A percentile compares a stretch with the other conserved stretches of the same genome.
phyloP scores from a whole-genome alignment of 2,888 invertebrate species.

The Trichogramma dendrolimi region DNA sequence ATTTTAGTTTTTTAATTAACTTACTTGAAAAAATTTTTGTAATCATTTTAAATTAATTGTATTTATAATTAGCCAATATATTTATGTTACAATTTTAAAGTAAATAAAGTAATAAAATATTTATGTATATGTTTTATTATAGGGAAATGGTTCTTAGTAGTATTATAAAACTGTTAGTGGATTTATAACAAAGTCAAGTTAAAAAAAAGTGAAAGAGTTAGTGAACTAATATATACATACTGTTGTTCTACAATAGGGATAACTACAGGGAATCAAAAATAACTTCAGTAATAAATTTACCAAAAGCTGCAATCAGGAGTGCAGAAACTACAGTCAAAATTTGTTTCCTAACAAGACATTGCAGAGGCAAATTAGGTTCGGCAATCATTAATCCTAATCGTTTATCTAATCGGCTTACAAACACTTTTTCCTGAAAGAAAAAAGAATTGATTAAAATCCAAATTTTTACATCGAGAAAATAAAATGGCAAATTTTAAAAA shows the following conservation, averaged over 20 bases:
- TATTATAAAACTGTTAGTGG: neutral
- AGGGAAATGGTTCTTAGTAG: constrained; percentile 17
- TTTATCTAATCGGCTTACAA: constrained; percentile 55
- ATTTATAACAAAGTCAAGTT: constrained; percentile 25
- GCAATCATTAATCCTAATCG: constrained; percentile 58
- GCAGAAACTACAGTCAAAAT: constrained; percentile 56
- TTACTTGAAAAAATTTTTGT: neutral
- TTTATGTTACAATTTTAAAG: neutral
- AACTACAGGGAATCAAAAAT: constrained; percentile 30
- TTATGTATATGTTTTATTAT: neutral
- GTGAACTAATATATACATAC: no score
- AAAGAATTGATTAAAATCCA: constrained; percentile 12
- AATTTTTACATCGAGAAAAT: neutral
- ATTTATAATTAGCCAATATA: neutral
- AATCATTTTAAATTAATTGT: neutral
- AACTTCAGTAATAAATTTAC: constrained; percentile 48
- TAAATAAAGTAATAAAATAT: neutral
- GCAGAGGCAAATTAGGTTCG: constrained; percentile 62
- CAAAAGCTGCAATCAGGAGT: constrained; percentile 50
- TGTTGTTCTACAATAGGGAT: no score
- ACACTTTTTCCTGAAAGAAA: constrained; percentile 54
- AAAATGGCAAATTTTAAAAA: constrained; percentile 1
- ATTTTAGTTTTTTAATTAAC: neutral
- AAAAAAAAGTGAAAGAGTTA: neutral
- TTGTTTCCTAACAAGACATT: constrained; percentile 60